Base-by-base conservation (phyloP, 2,888 invertebrate species). In the Lycia hirtaria region DNA sequence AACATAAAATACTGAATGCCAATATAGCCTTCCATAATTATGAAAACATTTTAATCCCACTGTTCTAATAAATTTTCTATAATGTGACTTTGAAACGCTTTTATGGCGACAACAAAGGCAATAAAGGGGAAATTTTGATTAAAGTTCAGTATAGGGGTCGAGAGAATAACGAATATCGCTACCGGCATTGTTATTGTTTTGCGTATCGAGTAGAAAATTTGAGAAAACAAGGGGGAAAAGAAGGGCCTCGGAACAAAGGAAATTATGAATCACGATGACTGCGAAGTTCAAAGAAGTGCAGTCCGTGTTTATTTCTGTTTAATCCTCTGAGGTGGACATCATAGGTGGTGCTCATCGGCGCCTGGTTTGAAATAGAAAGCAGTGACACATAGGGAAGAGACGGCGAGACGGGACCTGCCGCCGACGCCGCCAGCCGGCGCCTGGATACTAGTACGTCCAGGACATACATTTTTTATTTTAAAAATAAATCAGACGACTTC, bases 331-430 rank as follows among this genome's bases (percentile, higher is more conserved):
- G 72, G 69, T 76, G 73, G 67, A 67, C 62, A 71, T 75, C 75
- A 72, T 71, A 73, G 78, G 72, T 73, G 67, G 70, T 71, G 73
- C 72, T 76, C 75, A 76, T 68, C 68, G 84, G 85, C 86, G 85
- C 83, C 85, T 73, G 75, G 65, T 75, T 83, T 66, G 76, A 86
- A 87, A 88, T 88, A 89, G 88, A 87, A 85, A 83, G 81, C 69
- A 67, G 80, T 88, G 87, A 88, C 88, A 86, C 86, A 87, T 78
- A 66, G 66, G 63, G 69, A 72, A 68, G 73, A 74, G 60, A 72
- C 74, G 80, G 75, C 75, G 79, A 69, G 79, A 78, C 72, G 71
- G 70, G 60, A 65, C 65, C 65, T 68, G 63, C 64, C 66, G 77
- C 73, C 75, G 73, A 68, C 76, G 69, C 59, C 63, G 47, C 50